Evolutionary conservation across 2,797 vertebrate genomes (phyloP).

Genomic region (Threskiornis aethiopicus): DNA sequence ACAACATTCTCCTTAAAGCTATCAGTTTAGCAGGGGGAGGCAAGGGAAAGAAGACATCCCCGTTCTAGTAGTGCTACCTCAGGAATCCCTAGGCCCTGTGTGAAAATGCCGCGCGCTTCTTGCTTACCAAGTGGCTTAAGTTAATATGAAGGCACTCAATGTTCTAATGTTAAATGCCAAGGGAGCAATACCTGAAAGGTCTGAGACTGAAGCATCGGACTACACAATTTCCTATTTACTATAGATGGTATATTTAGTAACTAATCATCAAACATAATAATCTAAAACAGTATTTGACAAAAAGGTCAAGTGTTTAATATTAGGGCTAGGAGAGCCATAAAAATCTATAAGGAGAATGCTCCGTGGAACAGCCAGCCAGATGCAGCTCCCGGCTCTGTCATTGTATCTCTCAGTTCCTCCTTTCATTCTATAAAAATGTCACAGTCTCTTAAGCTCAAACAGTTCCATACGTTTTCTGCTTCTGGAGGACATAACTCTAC

Average conservation of each 20-base stretch:
- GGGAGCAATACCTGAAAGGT: constrained; percentile 59
- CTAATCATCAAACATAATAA: constrained; percentile 73
- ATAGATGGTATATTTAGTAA: constrained; percentile 74
- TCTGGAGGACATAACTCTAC: neutral
- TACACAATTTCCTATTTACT: constrained; percentile 74
- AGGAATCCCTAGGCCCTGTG: neutral
- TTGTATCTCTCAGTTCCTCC: constrained; percentile 6
- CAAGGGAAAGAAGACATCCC: neutral
- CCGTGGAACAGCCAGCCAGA: constrained; percentile 53
- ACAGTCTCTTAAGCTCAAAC: constrained; percentile 46
- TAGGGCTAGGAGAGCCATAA: constrained; percentile 62
- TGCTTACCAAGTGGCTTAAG: constrained; percentile 36
- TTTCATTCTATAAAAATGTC: constrained; percentile 55
- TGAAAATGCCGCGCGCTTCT: constrained; percentile 3
- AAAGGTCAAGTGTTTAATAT: constrained; percentile 77
- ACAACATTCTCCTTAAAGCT: neutral
- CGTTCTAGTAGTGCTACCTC: neutral
- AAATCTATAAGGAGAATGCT: constrained; percentile 63
- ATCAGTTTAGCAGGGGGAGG: neutral
- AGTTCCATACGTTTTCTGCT: constrained; percentile 20
- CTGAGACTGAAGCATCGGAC: constrained; percentile 36
- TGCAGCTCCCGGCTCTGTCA: neutral
- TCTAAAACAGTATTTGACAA: constrained; percentile 70
- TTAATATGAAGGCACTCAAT: neutral
- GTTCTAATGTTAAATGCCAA: constrained; percentile 57